Percentiles rank a stretch among this genome's conserved stretches.
Evolutionary conservation across 2,113 vertebrate species (phyloP).

Genomic region (Petrocephalus microphthalmus): DNA sequence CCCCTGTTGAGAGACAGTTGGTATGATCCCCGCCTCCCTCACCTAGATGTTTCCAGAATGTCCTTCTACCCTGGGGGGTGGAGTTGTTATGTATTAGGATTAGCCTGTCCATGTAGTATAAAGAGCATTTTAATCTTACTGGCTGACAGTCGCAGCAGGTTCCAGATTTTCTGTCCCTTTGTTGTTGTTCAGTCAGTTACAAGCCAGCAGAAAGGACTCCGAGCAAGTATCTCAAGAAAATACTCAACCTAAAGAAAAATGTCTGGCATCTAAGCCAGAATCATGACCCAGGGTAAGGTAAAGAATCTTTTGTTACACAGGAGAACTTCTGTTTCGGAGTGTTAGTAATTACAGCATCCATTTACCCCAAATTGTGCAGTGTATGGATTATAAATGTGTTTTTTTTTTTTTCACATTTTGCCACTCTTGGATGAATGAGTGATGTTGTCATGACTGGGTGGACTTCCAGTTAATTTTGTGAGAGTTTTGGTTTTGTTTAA

Average conservation of each 20-base stretch:
- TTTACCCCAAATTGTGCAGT: neutral
- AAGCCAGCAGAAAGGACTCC: neutral
- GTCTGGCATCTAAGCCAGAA: slow-evolving; percentile 31
- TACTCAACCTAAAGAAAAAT: neutral
- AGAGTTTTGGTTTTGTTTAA: neutral
- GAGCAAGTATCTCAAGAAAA: neutral
- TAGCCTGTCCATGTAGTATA: slow-evolving; percentile 39
- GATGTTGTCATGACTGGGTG: neutral
- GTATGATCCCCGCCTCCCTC: slow-evolving; percentile 45
- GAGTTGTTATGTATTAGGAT: slow-evolving; percentile 39
- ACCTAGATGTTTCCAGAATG: slow-evolving; percentile 60
- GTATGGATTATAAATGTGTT: neutral
- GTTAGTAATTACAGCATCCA: neutral
- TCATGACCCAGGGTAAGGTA: slow-evolving; percentile 93
- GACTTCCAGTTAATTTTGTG: neutral
- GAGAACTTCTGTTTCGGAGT: neutral
- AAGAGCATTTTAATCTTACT: slow-evolving; percentile 31
- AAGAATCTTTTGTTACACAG: slow-evolving; percentile 1
- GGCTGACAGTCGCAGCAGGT: slow-evolving; percentile 11
- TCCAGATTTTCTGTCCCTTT: neutral
- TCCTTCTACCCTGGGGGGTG: slow-evolving; percentile 42
- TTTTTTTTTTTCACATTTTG: neutral
- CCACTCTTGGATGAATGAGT: neutral
- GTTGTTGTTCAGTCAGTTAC: neutral
- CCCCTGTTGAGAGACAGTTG: slow-evolving; percentile 28